Percentiles rank a stretch among this genome's conserved stretches.
These are phyloP conservation scores for Coryphaenoides rupestris DNA, from an alignment of 2,113 vertebrate species.

Conservation along the genomic window DNA sequence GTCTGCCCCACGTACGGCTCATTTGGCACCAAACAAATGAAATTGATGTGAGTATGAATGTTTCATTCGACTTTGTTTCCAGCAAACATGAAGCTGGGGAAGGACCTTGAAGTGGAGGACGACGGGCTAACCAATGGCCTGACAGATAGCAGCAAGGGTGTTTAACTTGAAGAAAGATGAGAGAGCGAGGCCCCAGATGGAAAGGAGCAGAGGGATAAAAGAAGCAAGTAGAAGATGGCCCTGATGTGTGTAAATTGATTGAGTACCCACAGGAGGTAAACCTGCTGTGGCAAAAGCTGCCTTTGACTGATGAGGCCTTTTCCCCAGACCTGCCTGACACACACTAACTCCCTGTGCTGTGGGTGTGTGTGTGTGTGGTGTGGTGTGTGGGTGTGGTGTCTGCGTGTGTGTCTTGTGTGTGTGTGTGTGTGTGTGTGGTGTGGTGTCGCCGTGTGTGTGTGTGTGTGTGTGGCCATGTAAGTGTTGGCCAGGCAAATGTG, in stretches of 20 bases:
- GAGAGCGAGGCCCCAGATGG: neutral
- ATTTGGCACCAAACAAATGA: too few species aligned
- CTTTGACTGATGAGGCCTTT: neutral
- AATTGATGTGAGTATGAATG: too few species aligned
- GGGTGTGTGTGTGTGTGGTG: too few species aligned
- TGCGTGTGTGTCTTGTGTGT: too few species aligned
- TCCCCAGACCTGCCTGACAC: neutral
- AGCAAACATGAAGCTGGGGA: too few species aligned
- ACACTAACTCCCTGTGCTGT: neutral
- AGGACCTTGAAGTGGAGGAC: too few species aligned
- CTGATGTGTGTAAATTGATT: neutral
- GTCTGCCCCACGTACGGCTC: too few species aligned
- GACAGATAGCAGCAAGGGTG: neutral
- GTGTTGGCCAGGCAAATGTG: neutral
- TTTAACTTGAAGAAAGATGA: neutral
- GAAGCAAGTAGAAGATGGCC: neutral
- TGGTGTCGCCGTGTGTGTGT: neutral
- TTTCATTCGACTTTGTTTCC: too few species aligned
- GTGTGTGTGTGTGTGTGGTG: too few species aligned
- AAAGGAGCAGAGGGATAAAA: neutral
- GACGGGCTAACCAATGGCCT: too few species aligned
- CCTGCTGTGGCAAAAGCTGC: neutral
- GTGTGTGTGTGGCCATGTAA: neutral
- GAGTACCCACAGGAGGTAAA: neutral
- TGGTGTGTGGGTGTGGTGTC: too few species aligned